Evolutionary conservation across 2,113 vertebrate species (phyloP).

Genomic region (Paratilapia polleni): DNA sequence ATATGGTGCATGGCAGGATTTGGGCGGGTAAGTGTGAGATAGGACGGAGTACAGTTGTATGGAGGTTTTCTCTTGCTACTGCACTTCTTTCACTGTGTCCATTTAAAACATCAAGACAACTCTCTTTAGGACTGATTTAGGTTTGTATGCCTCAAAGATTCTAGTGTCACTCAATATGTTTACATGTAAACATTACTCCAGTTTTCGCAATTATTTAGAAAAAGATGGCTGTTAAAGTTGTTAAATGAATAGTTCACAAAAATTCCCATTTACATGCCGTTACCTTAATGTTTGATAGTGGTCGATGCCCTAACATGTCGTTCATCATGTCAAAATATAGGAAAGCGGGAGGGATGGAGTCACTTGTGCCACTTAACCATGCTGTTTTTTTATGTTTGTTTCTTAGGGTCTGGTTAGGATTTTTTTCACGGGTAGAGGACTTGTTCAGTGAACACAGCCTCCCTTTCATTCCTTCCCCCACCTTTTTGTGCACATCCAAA

Average conservation of each 20-base stretch:
- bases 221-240: no score
- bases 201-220: background rate
- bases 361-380: background rate
- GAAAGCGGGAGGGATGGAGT: background rate
- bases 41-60: conserved; percentile 26
- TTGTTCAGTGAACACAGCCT: background rate
- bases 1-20: conserved; percentile 53
- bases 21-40: conserved; percentile 37
- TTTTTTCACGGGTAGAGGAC: background rate
- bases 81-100: conserved; percentile 34
- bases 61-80: conserved; percentile 25
- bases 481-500: background rate
- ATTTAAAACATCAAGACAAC: conserved; percentile 17
- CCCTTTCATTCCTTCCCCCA: background rate
- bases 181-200: background rate
- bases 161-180: background rate
- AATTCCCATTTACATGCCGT: no score
- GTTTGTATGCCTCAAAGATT: background rate
- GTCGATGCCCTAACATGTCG: background rate
- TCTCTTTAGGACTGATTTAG: background rate
- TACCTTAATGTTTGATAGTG: no score
- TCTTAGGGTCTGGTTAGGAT: background rate
- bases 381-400: background rate
- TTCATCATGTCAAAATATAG: background rate
- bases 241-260: no score